Evolutionary conservation across 2,113 vertebrate species (phyloP), one percentile per base, ranked within the genome.

Genomic region (Onychorhynchus coronatus): DNA sequence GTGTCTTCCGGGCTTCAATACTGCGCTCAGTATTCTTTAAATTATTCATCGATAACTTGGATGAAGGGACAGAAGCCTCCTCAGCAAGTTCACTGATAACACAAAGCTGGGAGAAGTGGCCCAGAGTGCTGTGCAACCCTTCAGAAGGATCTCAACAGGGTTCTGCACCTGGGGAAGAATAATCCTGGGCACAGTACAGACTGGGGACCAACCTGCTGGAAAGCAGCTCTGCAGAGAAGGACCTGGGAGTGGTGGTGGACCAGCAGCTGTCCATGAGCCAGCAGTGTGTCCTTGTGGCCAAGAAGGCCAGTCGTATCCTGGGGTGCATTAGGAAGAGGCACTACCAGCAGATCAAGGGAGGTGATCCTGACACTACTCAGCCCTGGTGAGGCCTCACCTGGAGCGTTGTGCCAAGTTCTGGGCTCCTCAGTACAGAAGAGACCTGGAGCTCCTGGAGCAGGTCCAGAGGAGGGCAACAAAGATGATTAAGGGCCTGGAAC

Each of bases 291-390:
- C 44, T 15, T 4, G 76, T 81, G 37, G 42, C 12, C 68, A 66
- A 12, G 30, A 12, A 35, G 31, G 35, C 2, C n/a, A 18, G 0
- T 14, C 75, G n/a, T 18, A 31, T 42, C 50, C 50, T 56, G 66
- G 0, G n/a, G 19, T 72, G 35, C 35, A 12, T 30, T 10, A 12
- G 42, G 59, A 33, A 9, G 31, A 12, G 21, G 21, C 58, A 5
- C 1, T 1, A n/a, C 7, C 75, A 79, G 35, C 58, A 65, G 49
- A 35, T 35, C 0, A 0, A 42, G 58, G 66, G 59, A 33, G 27
- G 8, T 0, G 35, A 50, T 42, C 35, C 59, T 88, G 67, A 41
- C 39, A 41, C 59, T 14, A 0, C 31, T 42, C 9, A 49, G 24
- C 50, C 35, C 17, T 56, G 17, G 30, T 56, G 65, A 53, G 62